Evolutionary conservation across 2,888 invertebrate species (phyloP).

Genomic region (Sesia bembeciformis): DNA sequence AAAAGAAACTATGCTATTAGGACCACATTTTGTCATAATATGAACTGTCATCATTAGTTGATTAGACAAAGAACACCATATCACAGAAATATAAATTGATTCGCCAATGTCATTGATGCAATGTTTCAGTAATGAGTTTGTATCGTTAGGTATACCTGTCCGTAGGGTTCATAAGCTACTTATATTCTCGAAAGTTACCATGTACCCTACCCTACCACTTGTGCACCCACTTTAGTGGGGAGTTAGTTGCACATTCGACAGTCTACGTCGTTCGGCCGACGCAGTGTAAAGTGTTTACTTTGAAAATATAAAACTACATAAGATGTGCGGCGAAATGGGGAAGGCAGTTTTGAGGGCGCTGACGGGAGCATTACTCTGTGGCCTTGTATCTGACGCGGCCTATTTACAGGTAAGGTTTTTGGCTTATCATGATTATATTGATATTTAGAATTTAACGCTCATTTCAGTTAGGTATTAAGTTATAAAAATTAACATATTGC

Average conservation of each 20-base stretch:
- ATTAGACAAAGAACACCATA: no score
- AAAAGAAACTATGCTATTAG: no score
- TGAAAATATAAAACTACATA: conserved; percentile 10
- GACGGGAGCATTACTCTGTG: conserved; percentile 59
- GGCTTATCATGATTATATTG: not conserved
- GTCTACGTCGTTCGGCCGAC: not conserved
- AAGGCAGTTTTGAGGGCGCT: conserved; percentile 62
- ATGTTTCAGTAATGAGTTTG: no score
- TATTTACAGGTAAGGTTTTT: conserved; percentile 42
- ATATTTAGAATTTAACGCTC: not conserved
- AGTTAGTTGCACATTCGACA: conserved; percentile 10
- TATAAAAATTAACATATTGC: no score
- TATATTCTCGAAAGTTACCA: conserved; percentile 5
- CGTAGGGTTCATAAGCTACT: not conserved
- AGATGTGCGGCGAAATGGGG: conserved; percentile 68
- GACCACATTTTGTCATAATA: no score
- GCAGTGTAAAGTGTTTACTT: conserved; percentile 1
- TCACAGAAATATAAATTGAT: no score
- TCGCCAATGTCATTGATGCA: no score
- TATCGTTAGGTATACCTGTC: not conserved
- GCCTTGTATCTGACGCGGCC: conserved; percentile 60
- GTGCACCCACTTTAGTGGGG: conserved; percentile 18
- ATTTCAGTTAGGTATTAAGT: no score
- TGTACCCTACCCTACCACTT: conserved; percentile 16
- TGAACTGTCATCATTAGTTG: no score